Conservation (phyloP, 2,888 invertebrate genomes). For the Willowsia nigromaculata region DNA sequence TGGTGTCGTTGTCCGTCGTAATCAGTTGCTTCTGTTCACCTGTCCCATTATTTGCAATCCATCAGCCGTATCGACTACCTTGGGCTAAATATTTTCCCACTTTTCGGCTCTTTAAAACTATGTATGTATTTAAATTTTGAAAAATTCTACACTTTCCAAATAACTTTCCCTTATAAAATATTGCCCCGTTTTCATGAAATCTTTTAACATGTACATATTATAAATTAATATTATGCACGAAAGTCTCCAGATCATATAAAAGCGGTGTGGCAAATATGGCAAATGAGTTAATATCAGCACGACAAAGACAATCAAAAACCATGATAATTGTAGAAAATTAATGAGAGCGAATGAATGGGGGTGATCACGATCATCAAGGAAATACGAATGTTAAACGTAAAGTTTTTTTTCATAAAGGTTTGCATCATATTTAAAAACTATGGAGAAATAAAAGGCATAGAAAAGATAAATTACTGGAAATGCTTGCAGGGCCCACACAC, state of each 20-base stretch:
- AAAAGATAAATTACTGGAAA: not conserved
- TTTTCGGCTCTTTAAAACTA: too few species aligned
- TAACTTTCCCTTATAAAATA: too few species aligned
- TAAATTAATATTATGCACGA: too few species aligned
- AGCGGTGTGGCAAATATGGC: not conserved
- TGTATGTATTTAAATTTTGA: too few species aligned
- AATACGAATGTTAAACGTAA: too few species aligned
- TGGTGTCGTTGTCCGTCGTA: slow-evolving; percentile 42
- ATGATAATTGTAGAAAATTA: not conserved
- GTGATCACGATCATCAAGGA: not conserved
- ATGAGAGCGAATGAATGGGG: not conserved
- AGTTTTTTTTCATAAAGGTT: too few species aligned
- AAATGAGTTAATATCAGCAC: not conserved
- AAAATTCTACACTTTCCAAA: too few species aligned
- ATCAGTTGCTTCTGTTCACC: slow-evolving; percentile 16
- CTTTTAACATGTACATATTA: too few species aligned
- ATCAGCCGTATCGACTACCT: not conserved
- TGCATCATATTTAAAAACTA: not conserved
- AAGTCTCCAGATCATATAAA: too few species aligned
- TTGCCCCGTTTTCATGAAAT: too few species aligned
- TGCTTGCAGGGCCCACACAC: not conserved
- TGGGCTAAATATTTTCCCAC: not conserved
- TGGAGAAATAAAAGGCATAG: not conserved
- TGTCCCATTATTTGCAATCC: slow-evolving; percentile 34
- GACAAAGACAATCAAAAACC: not conserved